Base-by-base conservation (phyloP, 2,888 invertebrate species). In the Polyommatus icarus region DNA sequence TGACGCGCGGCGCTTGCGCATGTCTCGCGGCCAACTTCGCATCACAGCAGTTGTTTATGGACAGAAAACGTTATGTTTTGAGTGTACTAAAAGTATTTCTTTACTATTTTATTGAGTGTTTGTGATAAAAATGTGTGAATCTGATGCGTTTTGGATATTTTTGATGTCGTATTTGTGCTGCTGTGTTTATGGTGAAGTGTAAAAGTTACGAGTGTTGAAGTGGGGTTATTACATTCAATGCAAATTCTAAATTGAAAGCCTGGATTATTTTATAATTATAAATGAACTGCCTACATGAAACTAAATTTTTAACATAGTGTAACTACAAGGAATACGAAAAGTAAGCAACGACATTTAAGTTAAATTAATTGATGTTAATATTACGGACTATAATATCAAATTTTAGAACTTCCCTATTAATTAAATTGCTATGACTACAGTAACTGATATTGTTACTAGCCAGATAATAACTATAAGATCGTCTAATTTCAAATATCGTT, bases 161-260 rank as follows among this genome's bases (percentile, higher is more conserved):
- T 50, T 75, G 54, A 75, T 50, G 18, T 24, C 54, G 24, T 73
- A 20, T 50, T 20, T 73, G 50, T 46, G n/a, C 8, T 18, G 20
- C 7, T 18, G 20, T 24, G 46, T 50, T 46, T 73, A 15, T 50
- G 54, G 18, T 75, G 50, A 7, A 20, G 75, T 75, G 15, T 67
- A 67, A 67, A 32, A 32, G 18, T 32, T 67, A 67, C 67, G 24
- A 67, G 32, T 75, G 24, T 54, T 78, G 78, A 77, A 79, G 81
- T 78, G 75, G 46, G 67, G 29, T 67, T 67, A 67, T 67, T 67
- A 67, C 67, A 67, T 67, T 67, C 2, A 67, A 29, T 67, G 67
- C 15, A 67, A 32, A 67, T 67, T 67, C 61, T 67, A 67, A 67
- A 20, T 67, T 15, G 6, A 3, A 32, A 67, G 5, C 32, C 67